Evolutionary conservation across 35 echinoderm and acorn worm species (phyloP), one percentile per base, ranked within the genome.

Genomic region (Hemicentrotus pulcherrimus): DNA sequence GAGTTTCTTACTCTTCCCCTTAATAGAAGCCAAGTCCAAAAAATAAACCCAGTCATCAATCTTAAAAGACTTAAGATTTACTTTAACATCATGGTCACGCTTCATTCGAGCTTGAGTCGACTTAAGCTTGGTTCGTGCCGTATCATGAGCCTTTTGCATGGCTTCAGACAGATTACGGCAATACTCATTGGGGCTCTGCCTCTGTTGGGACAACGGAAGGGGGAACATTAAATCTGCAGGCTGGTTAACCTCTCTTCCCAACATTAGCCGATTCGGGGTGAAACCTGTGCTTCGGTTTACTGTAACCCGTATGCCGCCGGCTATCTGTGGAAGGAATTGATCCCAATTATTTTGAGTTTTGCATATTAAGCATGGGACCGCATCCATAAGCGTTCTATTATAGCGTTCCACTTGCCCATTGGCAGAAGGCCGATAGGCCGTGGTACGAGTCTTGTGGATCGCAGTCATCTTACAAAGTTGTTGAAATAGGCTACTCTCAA

Each of bases 251-350:
- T 97, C 96, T 31, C 94, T 71, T 1, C 96, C 96, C 47, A 96
- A 93, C 96, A 96, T 97, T 60, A 97, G 32, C 94, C 87, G 61
- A 48, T 96, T 97, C 2, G 95, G 95, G 45, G 95, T 96, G 59
- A 85, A 93, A 19, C 94, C 91, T 19, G 95, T 97, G 28, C 86
- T 94, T 6, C 93, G 86, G 48, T 94, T 94, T 87, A 95, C 96
- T 18, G 96, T 94, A 15, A 94, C 41, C 95, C n/a, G 31, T 2
- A 96, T 50, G 1, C 86, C 96, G 5, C 96, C 91, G 0, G 96
- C 96, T 45, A 96, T 94, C 32, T 96, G 94, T 14, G 71, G 46
- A 6, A 96, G 48, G 92, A 46, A n/a, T n/a, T n/a, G n/a, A 10
- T 94, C 78, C 94, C 32, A 32, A 46, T 96, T 78, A 0, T 86